These are phyloP conservation scores for Ramphastos sulfuratus DNA, from an alignment of 2,113 vertebrate genomes.

Conservation along the genomic window DNA sequence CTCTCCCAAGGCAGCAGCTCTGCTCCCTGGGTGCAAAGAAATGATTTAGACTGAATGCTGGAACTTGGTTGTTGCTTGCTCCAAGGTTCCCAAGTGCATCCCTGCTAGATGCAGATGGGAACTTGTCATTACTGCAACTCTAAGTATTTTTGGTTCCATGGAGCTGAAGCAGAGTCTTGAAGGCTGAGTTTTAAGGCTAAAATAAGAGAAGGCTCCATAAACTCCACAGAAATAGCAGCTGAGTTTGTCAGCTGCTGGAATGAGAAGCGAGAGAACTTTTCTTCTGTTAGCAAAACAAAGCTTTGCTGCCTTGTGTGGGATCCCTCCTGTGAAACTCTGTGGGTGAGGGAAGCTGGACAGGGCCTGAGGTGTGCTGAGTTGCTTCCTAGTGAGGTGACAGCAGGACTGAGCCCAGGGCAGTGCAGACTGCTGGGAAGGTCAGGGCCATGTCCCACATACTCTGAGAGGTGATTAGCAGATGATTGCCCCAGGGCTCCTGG, in stretches of 20 bases:
- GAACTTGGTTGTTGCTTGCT: conserved; percentile 43
- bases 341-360: fast-evolving
- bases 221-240: neutral
- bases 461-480: neutral
- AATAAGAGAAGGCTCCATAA: conserved; percentile 45
- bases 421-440: fast-evolving
- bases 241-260: conserved; percentile 18
- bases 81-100: neutral
- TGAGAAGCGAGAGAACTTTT: conserved; percentile 2
- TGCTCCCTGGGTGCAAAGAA: conserved; percentile 17
- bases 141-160: conserved; percentile 27
- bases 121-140: conserved; percentile 21
- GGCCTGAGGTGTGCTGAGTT: fast-evolving
- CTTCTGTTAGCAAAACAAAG: neutral
- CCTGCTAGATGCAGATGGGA: conserved; percentile 36
- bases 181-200: conserved; percentile 25
- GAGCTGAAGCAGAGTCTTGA: conserved; percentile 36
- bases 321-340: fast-evolving
- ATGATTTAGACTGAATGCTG: conserved; percentile 55
- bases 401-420: fast-evolving
- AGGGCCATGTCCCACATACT: fast-evolving
- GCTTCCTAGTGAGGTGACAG: fast-evolving
- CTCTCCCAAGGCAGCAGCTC: neutral
- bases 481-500: neutral
- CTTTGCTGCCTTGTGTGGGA: neutral